Conservation (phyloP, 2,797 vertebrate species). For the Rhinichthys osculus region DNA sequence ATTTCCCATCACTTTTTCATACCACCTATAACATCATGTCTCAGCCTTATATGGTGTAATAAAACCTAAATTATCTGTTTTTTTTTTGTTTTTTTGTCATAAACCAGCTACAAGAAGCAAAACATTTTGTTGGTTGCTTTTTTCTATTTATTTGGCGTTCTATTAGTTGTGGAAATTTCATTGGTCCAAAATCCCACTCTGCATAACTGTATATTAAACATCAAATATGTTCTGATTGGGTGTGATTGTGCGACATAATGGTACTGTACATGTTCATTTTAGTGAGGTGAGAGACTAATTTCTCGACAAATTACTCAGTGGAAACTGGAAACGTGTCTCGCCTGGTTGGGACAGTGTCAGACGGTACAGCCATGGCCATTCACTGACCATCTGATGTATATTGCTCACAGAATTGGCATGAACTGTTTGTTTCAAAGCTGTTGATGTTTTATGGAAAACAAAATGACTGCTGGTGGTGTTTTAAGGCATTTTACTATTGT, state of each 20-base stretch:
- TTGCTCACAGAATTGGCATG: constrained; percentile 17
- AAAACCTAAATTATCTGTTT: too few relatives aligned
- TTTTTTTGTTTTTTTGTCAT: background rate
- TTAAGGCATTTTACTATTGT: constrained; percentile 5
- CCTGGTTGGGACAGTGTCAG: background rate
- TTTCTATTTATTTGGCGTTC: background rate
- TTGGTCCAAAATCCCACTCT: background rate
- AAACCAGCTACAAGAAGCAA: background rate
- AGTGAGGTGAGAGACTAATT: constrained; percentile 2
- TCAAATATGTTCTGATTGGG: constrained; percentile 8
- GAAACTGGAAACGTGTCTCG: background rate
- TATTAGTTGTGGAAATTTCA: background rate
- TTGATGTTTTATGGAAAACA: constrained; percentile 5
- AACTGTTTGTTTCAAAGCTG: constrained; percentile 25
- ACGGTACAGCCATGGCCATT: background rate
- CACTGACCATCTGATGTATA: constrained; percentile 22
- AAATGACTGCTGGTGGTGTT: background rate
- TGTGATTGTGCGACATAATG: background rate
- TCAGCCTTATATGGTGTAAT: background rate
- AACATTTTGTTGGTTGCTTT: background rate
- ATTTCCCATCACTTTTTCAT: background rate
- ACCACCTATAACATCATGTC: background rate
- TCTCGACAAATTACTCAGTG: background rate
- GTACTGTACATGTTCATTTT: background rate
- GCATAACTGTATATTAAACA: background rate